Evolutionary conservation across 2,888 invertebrate species (phyloP), one percentile per base, ranked within the genome.

Genomic region (Oconnorella tubifera): DNA sequence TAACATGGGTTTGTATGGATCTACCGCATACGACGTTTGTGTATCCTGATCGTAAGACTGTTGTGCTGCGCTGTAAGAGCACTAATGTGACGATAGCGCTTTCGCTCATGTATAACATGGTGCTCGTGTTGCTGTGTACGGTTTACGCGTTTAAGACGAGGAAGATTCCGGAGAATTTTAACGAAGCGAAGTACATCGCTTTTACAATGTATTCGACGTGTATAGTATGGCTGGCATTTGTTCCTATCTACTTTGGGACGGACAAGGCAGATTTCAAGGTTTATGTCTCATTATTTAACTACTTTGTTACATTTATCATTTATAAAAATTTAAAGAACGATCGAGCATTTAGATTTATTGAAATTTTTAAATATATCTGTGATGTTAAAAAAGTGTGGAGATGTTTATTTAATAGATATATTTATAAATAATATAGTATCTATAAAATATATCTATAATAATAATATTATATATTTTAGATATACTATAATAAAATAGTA

Each of bases 121-220:
- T 87, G 53, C 83, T 88, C 61, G 87, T 88, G 72, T 84, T 86
- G 31, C 82, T 86, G 56, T 88, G 87, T 77, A 88, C 88, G 2
- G 83, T 87, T 33, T 88, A 87, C 76, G 88, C 88, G n/a, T 85
- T 88, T 62, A 88, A 87, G 78, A 88, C 88, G 1, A 79, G 88
- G 31, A 88, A 87, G 78, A 88, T 88, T 60, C 88, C 88, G 14
- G 87, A 87, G 77, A 88, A 88, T 77, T 88, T 88, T 78, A 88
- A 88, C 80, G 88, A 88, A 71, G 79, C 87, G 68, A 88, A 88
- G 79, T 88, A 87, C 80, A 88, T 88, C 73, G 88, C 88, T 2
- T 88, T 88, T 78, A 87, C 88, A 23, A 88, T 88, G 87, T 88
- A 88, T 81, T 87, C 88, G 25, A 88, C 88, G 0, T 88, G 87